Conservation (phyloP, 1,140 invertebrate genomes). For the Aphelenchoides fujianensis region DNA sequence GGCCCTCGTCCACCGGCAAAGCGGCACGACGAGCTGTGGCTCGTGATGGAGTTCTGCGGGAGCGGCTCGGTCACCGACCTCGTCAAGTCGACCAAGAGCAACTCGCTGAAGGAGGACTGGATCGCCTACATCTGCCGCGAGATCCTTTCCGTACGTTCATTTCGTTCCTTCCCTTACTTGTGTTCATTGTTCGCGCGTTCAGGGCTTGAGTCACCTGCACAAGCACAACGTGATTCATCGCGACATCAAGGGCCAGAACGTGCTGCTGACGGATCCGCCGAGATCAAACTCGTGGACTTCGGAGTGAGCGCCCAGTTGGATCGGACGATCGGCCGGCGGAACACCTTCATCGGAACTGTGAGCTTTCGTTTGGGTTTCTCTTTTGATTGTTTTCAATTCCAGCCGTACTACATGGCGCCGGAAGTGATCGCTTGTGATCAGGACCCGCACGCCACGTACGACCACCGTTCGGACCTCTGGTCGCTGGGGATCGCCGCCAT, state of each 20-base stretch:
- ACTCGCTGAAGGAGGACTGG: conserved; percentile 98
- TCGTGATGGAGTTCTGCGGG: conserved; percentile 99
- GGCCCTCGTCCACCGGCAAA: conserved; percentile 81
- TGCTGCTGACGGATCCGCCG: conserved; percentile 95
- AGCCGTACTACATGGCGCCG: conserved; percentile 68
- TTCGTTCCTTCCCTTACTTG: not conserved
- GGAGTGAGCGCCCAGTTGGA: conserved; percentile 98
- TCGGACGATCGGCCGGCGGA: conserved; percentile 92
- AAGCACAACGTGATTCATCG: conserved; percentile 96
- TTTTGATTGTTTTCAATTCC: conserved; percentile 12
- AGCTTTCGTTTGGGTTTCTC: conserved; percentile 20
- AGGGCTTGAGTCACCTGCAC: conserved; percentile 94
- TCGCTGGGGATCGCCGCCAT: conserved; percentile 95
- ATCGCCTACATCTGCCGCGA: conserved; percentile 98
- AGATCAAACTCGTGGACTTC: conserved; percentile 99
- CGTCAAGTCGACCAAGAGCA: conserved; percentile 97
- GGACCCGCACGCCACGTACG: conserved; percentile 98
- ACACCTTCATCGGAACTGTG: conserved; percentile 94
- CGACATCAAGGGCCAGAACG: conserved; percentile 99
- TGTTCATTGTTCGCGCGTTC: conserved; percentile 27
- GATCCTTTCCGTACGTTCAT: conserved; percentile 70
- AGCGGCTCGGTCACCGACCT: conserved; percentile 97
- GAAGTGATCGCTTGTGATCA: conserved; percentile 99
- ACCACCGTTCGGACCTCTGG: conserved; percentile 97
- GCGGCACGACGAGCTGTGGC: conserved; percentile 85